Conservation (phyloP, 2,888 invertebrate genomes). For the Heteropelma amictum region DNA sequence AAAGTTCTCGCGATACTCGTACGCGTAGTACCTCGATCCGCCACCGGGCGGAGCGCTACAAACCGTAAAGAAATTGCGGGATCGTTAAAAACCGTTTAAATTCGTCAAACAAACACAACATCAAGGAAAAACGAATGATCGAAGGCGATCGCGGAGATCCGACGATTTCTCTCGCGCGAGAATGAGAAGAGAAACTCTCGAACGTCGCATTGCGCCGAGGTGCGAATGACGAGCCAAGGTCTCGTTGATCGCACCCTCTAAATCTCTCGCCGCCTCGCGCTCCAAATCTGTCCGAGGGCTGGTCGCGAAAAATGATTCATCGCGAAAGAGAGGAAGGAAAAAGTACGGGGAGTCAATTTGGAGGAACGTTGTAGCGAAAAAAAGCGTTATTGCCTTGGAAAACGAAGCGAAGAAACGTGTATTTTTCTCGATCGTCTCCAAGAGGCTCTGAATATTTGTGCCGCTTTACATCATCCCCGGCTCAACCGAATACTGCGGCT, state of each 20-base stretch:
- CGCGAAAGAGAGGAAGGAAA: neutral
- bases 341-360: no score
- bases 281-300: conserved; percentile 32
- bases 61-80: conserved; percentile 14
- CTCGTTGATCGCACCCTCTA: conserved; percentile 23
- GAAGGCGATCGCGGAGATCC: neutral
- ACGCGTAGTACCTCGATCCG: conserved; percentile 23
- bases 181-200: neutral
- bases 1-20: conserved; percentile 7
- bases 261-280: conserved; percentile 30
- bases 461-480: conserved; percentile 18
- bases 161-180: conserved; percentile 5
- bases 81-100: neutral
- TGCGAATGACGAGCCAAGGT: conserved; percentile 12
- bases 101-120: neutral
- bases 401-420: no score
- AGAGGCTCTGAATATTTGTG: conserved; percentile 33
- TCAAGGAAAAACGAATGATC: neutral
- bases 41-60: neutral
- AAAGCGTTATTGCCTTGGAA: conserved; percentile 2
- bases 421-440: no score
- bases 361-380: no score
- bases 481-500: neutral
- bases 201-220: neutral
- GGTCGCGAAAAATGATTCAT: conserved; percentile 22